Evolutionary conservation across 2,888 invertebrate genomes (phyloP).

Genomic region (Choreutis nemorana): DNA sequence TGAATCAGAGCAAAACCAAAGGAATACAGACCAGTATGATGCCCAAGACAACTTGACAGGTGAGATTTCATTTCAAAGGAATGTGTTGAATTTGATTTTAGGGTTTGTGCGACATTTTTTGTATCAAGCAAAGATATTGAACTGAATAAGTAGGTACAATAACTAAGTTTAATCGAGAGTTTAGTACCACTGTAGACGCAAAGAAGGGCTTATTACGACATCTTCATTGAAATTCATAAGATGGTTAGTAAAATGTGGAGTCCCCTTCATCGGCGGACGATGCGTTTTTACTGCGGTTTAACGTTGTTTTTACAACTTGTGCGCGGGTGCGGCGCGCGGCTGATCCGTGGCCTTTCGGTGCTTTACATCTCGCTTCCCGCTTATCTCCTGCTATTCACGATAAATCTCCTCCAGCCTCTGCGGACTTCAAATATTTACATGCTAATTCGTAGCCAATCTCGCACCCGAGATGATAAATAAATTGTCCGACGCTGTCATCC

Average conservation of each 20-base stretch:
- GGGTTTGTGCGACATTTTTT: neutral
- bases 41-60: conserved; percentile 15
- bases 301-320: conserved; percentile 64
- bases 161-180: no score
- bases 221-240: conserved; percentile 66
- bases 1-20: conserved; percentile 16
- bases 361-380: conserved; percentile 57
- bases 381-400: conserved; percentile 55
- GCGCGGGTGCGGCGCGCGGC: conserved; percentile 39
- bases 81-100: no score
- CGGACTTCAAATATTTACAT: conserved; percentile 66
- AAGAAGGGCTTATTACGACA: conserved; percentile 33
- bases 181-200: no score
- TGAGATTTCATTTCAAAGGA: no score
- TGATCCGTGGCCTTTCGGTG: conserved; percentile 26
- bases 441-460: conserved; percentile 63
- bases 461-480: conserved; percentile 64
- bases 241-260: conserved; percentile 50
- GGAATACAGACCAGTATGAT: conserved; percentile 15
- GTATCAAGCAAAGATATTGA: neutral
- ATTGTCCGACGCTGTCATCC: conserved; percentile 33
- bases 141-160: neutral
- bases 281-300: conserved; percentile 66
- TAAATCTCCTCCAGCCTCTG: conserved; percentile 58
- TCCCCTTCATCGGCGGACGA: conserved; percentile 31